phyloP scores from a whole-genome alignment of 2,113 vertebrate genomes.

The Lagopus muta region DNA sequence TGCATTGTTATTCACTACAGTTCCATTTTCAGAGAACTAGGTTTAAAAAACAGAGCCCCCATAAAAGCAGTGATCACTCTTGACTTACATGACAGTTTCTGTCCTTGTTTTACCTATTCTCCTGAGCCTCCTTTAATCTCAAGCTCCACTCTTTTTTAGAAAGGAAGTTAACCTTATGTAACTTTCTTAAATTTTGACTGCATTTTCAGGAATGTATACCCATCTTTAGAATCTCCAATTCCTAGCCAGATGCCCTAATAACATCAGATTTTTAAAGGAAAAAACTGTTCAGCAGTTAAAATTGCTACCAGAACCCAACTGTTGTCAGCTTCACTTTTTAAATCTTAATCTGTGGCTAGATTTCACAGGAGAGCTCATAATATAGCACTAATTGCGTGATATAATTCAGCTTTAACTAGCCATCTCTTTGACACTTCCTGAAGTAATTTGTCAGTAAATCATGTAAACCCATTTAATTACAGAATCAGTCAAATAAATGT shows the following conservation, averaged over 20 bases:
- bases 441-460: slow-evolving; percentile 9
- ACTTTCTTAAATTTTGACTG: not conserved
- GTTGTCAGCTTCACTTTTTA: not conserved
- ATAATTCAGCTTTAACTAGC: slow-evolving; percentile 30
- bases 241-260: not conserved
- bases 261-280: not conserved
- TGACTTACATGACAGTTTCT: not conserved
- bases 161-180: not conserved
- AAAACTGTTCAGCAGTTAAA: not conserved
- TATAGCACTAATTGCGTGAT: not conserved
- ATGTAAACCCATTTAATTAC: slow-evolving; percentile 34
- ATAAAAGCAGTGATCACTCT: not conserved
- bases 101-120: not conserved
- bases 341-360: not conserved
- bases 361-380: not conserved
- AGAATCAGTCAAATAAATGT: slow-evolving; percentile 29
- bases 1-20: not conserved
- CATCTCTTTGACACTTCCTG: not conserved
- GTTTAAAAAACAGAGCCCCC: not conserved
- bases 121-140: not conserved
- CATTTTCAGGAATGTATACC: not conserved
- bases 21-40: not conserved
- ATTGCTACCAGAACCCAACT: not conserved
- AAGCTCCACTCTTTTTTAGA: not conserved
- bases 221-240: not conserved